phyloP scores from a whole-genome alignment of 2,113 vertebrate species.

The human (Homo sapiens) region GRCh38 chr3:180666001-180666500 shows the following conservation, averaged over 20 bases:
- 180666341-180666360: neutral
- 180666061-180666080: neutral
- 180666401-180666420: neutral
- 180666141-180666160: neutral
- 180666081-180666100: neutral
- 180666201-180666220: neutral
- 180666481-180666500: neutral
- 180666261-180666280: neutral
- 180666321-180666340: neutral
- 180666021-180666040: neutral
- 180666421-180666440: conserved; percentile 5
- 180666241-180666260: conserved; percentile 1
- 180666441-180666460: neutral
- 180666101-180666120: neutral
- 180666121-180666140: neutral
- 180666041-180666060: neutral
- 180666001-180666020: neutral
- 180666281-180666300: neutral
- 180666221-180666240: neutral
- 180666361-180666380: neutral
- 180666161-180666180: neutral
- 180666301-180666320: neutral
- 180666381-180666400: neutral
- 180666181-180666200: neutral
- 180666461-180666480: neutral